Percentiles rank a stretch among this genome's conserved stretches.
Conservation (phyloP, 2,888 invertebrate species). For the Serrognathus titanus region DNA sequence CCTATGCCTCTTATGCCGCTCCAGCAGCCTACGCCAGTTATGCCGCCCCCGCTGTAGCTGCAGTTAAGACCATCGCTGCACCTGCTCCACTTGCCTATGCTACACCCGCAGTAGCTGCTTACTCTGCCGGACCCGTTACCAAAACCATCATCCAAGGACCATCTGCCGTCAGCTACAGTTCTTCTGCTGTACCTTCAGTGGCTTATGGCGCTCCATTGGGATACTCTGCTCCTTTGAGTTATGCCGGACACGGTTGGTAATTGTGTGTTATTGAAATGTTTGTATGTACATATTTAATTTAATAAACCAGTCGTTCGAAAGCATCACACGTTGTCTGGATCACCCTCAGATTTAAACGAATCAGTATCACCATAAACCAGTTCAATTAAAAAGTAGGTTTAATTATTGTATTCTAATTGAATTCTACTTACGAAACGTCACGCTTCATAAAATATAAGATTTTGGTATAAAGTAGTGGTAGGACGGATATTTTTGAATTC, state of each 20-base stretch:
- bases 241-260: neutral
- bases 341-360: too few relatives aligned
- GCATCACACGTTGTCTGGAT: neutral
- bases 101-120: conserved; percentile 33
- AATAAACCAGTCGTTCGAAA: neutral
- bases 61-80: conserved; percentile 20
- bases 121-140: conserved; percentile 23
- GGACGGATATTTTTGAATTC: too few relatives aligned
- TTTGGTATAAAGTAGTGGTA: too few relatives aligned
- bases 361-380: too few relatives aligned
- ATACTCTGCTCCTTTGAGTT: conserved; percentile 10
- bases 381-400: too few relatives aligned
- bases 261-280: too few relatives aligned
- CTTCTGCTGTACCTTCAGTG: neutral
- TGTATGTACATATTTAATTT: neutral
- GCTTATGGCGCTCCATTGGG: conserved; percentile 16
- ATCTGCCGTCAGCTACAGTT: conserved; percentile 8
- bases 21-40: conserved; percentile 18
- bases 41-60: conserved; percentile 19
- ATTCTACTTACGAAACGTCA: too few relatives aligned
- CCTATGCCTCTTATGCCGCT: conserved; percentile 9
- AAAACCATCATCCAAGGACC: conserved; percentile 16
- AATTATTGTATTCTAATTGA: too few relatives aligned
- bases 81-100: conserved; percentile 26
- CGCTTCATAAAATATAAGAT: too few relatives aligned